A percentile compares a stretch with the other conserved stretches of the same genome.
Conservation (phyloP, 2,888 invertebrate species). For the Noctua pronuba region DNA sequence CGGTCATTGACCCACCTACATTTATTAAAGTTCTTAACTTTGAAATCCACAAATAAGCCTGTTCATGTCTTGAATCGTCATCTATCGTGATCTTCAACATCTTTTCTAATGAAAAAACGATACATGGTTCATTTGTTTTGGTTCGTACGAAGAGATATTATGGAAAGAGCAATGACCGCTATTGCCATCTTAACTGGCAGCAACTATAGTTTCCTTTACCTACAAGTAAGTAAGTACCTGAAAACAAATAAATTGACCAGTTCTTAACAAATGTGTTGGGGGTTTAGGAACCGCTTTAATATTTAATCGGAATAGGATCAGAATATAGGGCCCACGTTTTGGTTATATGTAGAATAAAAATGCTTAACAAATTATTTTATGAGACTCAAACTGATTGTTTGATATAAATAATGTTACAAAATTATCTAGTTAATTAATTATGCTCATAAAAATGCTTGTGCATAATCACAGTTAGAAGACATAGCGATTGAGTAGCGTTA, state of each 20-base stretch:
- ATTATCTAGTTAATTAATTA: background rate
- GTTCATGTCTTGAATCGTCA: too few species aligned
- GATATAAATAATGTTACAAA: background rate
- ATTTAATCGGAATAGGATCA: conserved; percentile 39
- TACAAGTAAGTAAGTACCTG: conserved; percentile 21
- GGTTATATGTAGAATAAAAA: conserved; percentile 5
- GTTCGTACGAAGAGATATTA: too few species aligned
- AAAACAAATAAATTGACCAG: conserved; percentile 53
- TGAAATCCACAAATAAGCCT: too few species aligned
- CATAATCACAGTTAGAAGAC: background rate
- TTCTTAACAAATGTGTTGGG: conserved; percentile 37
- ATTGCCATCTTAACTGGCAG: too few species aligned
- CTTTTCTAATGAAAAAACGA: too few species aligned
- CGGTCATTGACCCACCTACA: too few species aligned
- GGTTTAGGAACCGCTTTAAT: conserved; percentile 49
- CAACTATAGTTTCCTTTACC: conserved; percentile 23
- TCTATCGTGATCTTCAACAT: too few species aligned
- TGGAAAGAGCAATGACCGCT: too few species aligned
- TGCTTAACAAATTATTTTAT: background rate
- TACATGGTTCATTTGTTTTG: too few species aligned
- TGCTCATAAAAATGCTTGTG: background rate
- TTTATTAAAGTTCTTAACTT: too few species aligned
- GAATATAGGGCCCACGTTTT: conserved; percentile 39
- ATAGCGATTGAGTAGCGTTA: background rate
- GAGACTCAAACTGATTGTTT: background rate